Evolutionary conservation across 2,113 vertebrate genomes (phyloP).

Genomic region (Cervus canadensis): DNA sequence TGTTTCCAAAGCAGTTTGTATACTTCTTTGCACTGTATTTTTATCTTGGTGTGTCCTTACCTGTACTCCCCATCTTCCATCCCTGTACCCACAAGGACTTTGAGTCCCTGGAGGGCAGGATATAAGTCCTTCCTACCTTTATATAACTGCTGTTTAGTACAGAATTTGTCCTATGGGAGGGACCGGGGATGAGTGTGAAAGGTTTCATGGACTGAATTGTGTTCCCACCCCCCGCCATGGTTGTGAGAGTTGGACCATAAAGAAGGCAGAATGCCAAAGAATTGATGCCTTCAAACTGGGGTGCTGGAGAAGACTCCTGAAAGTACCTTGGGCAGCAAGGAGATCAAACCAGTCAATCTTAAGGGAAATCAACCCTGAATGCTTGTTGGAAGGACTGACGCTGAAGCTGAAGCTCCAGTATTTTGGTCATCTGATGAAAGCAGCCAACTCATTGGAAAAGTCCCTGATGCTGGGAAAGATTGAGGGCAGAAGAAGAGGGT

Average conservation of each 20-base stretch:
- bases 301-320: neutral
- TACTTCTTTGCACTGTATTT: neutral
- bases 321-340: neutral
- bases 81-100: too few species aligned
- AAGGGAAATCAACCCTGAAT: neutral
- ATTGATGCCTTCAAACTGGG: neutral
- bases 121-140: neutral
- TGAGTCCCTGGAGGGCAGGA: neutral
- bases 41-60: neutral
- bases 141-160: neutral
- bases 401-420: neutral
- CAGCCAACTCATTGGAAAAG: neutral
- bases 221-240: rapidly evolving
- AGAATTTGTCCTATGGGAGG: neutral
- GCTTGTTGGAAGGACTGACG: neutral
- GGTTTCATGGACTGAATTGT: neutral
- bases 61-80: neutral
- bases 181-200: neutral
- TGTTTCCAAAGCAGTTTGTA: neutral
- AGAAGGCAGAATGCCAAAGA: neutral
- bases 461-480: neutral
- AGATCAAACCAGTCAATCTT: neutral
- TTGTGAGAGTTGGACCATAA: neutral
- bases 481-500: neutral
- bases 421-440: neutral